Percentiles rank a stretch among this genome's conserved stretches.
These are phyloP conservation scores for Prunella fulvescens DNA, from an alignment of 2,113 vertebrate genomes.

Conservation along the genomic window DNA sequence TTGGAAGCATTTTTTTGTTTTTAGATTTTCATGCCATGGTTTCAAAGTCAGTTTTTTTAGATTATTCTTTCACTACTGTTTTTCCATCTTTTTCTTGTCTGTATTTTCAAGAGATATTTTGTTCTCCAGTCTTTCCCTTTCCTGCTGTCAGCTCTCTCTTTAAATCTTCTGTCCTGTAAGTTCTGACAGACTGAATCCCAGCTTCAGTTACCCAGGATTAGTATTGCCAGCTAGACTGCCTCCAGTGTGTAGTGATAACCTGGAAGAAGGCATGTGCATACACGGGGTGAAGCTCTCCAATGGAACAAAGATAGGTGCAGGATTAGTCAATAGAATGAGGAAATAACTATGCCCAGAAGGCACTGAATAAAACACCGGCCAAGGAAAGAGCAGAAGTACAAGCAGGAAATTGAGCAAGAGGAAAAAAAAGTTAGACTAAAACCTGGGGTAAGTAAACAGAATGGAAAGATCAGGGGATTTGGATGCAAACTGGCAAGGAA, in stretches of 20 bases:
- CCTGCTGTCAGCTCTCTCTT: background rate
- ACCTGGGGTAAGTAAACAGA: background rate
- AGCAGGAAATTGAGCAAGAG: slow-evolving; percentile 15
- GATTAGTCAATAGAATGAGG: background rate
- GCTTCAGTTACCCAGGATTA: background rate
- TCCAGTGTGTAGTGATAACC: background rate
- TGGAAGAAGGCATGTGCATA: background rate
- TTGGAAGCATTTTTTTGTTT: background rate
- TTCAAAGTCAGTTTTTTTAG: background rate
- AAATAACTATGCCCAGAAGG: background rate
- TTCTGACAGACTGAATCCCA: background rate
- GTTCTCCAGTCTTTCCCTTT: background rate
- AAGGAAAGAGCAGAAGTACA: background rate
- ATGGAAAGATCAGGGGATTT: background rate
- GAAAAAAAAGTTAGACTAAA: slow-evolving; percentile 14
- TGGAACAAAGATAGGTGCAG: background rate
- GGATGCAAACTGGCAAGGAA: background rate
- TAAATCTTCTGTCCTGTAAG: background rate
- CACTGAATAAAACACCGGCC: background rate
- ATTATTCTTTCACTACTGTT: background rate
- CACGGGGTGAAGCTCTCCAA: background rate
- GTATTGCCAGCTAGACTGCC: background rate
- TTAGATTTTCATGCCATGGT: background rate
- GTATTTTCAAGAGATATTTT: background rate
- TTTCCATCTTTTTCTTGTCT: background rate